These are phyloP conservation scores for Macrostomum cliftonense DNA, from an alignment of 2,888 invertebrate genomes.

Conservation along the genomic window DNA sequence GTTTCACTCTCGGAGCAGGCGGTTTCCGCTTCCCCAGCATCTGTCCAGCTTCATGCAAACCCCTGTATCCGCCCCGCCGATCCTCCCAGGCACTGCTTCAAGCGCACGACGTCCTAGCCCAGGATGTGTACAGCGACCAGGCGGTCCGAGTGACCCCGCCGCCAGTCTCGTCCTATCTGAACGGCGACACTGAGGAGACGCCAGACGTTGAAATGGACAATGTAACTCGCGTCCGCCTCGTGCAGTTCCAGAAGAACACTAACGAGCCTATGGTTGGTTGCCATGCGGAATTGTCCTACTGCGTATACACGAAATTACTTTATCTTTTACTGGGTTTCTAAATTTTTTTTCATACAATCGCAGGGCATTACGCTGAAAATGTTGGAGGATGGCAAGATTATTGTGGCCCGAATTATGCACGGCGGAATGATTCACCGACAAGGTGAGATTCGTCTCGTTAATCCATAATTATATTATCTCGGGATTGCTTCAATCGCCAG, in stretches of 20 bases:
- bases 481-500: no score
- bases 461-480: no score
- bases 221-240: constrained; percentile 88
- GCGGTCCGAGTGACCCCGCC: constrained; percentile 78
- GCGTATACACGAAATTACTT: no score
- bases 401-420: constrained; percentile 94
- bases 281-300: no score
- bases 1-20: no score
- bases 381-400: constrained; percentile 81
- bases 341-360: no score
- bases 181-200: constrained; percentile 41
- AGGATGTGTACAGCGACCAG: constrained; percentile 93
- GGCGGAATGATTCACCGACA: constrained; percentile 98
- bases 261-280: constrained; percentile 86
- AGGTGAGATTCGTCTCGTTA: constrained; percentile 25
- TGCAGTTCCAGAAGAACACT: constrained; percentile 98
- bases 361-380: constrained; percentile 60
- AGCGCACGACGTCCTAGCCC: constrained; percentile 95
- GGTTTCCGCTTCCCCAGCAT: no score
- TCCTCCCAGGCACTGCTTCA: constrained; percentile 72
- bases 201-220: constrained; percentile 37
- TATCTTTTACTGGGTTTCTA: no score
- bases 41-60: no score
- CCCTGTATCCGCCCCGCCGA: no score
- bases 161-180: constrained; percentile 58